Evolutionary conservation across 2,888 invertebrate genomes (phyloP), one percentile per base, ranked within the genome.

Genomic region (Stramonita haemastoma): DNA sequence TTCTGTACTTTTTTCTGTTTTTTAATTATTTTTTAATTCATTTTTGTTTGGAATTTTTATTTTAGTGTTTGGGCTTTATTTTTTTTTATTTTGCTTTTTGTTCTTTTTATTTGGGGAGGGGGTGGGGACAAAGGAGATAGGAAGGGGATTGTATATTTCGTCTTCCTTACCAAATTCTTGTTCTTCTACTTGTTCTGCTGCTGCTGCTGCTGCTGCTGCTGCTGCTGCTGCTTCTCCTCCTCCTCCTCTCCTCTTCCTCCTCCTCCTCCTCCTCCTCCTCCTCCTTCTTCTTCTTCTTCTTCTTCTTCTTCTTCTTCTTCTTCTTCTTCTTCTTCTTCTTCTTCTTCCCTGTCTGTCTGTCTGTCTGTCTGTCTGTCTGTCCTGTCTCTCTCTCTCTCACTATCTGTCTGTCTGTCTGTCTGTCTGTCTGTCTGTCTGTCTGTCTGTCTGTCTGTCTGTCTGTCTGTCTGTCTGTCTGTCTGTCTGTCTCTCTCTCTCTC

Each of bases 391-490:
- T 77, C 77, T 77, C 77, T 32, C 77, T 32, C 32, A 32, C 77
- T 77, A 1, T 32, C 32, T 5, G 32, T 79, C 32, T 32, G 15
- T 77, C 32, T 77, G 15, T 15, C 32, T 77, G 32, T 79, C 77
- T 79, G 32, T 79, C 77, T 79, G 32, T 79, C 77, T 79, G 32
- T 79, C 77, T 79, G 32, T 77, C 77, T 77, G 32, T 77, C 77
- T 77, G 32, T 77, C 73, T 77, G 2, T 32, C 77, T 77, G 13
- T 77, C 77, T 77, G 32, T 77, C 46, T 46, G 46, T 79, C 77
- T 79, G 32, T 79, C 77, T 79, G 32, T 79, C 77, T 79, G 32
- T 79, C 77, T 79, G 32, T 77, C 77, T 77, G 32, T 77, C 77
- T 77, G 32, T 77, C 32, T 77, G 32, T 77, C 32, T 32, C 77